Base-by-base conservation (phyloP, 92 coral and sea anemone species). In the Paragorgia papillata region DNA sequence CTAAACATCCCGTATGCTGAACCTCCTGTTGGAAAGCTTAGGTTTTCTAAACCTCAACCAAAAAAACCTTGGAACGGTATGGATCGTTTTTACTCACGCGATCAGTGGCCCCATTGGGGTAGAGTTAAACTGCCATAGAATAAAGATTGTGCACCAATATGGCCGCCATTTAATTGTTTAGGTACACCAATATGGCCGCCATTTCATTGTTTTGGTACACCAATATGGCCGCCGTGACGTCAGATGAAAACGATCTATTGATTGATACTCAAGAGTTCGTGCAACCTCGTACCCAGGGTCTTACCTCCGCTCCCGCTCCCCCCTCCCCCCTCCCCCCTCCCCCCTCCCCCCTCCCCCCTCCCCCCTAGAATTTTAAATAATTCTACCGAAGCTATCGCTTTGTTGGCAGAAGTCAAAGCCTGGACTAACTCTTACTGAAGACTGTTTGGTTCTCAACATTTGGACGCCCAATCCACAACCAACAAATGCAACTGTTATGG, bases 41-140 rank as follows among this genome's bases (percentile, higher is more conserved):
- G 76, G 33, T 69, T 69, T 44, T 20, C 27, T 4, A 69, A 69
- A 17, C 76, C 76, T 48, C 60, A 50, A 28, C 61, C 76, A 25
- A 69, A 69, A 22, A 69, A 48, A 26, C 62, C 76, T 20, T 69
- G 76, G 76, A 48, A 69, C 35, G 76, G 76, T 69, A 69, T n/a
- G n/a, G n/a, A n/a, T n/a, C n/a, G n/a, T n/a, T n/a, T n/a, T n/a
- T n/a, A n/a, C n/a, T n/a, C n/a, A n/a, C n/a, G n/a, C n/a, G n/a
- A n/a, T n/a, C n/a, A n/a, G n/a, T n/a, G n/a, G n/a, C n/a, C n/a
- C n/a, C n/a, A n/a, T n/a, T n/a, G n/a, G n/a, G n/a, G n/a, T n/a
- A 3, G 26, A 51, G 17, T 5, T 37, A 4, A 37, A 37, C 4
- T 4, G 10, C 43, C 10, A 37, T 10, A 10, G 43, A 10, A 37